A percentile compares a stretch with the other conserved stretches of the same genome.
Conservation (phyloP, 1,140 invertebrate genomes). For the Pachypsylla venusta region DNA sequence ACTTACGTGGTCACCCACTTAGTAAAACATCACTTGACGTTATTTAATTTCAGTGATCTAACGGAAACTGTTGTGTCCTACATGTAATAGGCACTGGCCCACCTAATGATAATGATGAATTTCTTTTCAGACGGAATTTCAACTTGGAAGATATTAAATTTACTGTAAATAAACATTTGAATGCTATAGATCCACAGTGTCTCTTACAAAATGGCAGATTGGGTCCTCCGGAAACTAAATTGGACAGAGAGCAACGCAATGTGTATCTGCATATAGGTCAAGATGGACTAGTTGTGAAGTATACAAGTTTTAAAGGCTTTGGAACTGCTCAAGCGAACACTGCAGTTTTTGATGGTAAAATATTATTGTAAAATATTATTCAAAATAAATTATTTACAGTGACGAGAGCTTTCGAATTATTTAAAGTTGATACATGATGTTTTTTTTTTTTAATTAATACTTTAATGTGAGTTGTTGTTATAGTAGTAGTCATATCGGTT, state of each 20-base stretch:
- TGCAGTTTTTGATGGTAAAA: background rate
- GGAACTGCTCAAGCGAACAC: background rate
- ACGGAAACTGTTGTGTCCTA: no score
- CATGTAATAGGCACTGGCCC: no score
- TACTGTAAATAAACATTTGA: background rate
- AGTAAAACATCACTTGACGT: no score
- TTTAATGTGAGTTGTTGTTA: background rate
- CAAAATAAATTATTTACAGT: background rate
- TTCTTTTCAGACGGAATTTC: background rate
- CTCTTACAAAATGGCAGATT: background rate
- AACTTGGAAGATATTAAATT: slow-evolving; percentile 1
- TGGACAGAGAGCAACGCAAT: background rate
- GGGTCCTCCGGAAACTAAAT: background rate
- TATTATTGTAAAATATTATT: background rate
- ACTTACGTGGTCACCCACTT: no score
- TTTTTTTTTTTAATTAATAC: background rate
- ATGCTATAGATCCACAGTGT: background rate
- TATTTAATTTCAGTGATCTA: no score
- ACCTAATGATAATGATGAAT: no score
- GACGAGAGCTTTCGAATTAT: no score
- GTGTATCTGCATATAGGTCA: background rate
- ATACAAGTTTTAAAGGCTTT: background rate
- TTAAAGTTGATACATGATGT: background rate
- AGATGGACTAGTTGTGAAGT: background rate
- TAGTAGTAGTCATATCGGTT: background rate